Percentiles rank a stretch among this genome's conserved stretches.
Conservation (phyloP, 92 coral and sea anemone genomes). For the Paragorgia papillata region DNA sequence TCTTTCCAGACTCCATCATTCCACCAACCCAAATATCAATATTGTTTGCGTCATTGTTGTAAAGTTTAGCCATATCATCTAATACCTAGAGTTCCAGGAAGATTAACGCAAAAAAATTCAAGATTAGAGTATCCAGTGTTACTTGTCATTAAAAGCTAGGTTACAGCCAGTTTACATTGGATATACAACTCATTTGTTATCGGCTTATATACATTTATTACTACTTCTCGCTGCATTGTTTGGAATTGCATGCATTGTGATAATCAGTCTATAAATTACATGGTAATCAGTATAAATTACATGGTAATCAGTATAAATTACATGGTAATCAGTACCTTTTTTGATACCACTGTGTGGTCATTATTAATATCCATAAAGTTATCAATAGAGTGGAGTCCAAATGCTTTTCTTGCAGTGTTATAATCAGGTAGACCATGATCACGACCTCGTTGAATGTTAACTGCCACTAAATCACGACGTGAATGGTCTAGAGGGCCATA, state of each 20-base stretch:
- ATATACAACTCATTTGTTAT: too few species aligned
- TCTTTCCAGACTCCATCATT: conserved; percentile 16
- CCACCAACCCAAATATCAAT: conserved; percentile 42
- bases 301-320: too few species aligned
- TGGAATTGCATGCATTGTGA: too few species aligned
- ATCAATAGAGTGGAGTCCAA: not conserved
- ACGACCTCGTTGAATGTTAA: conserved; percentile 34
- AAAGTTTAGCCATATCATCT: not conserved
- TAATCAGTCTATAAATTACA: too few species aligned
- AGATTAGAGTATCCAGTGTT: too few species aligned
- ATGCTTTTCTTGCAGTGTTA: conserved; percentile 26
- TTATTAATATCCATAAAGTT: conserved; percentile 12
- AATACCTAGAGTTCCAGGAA: conserved; percentile 5
- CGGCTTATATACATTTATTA: too few species aligned
- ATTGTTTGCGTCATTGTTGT: not conserved
- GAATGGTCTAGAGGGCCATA: conserved; percentile 27
- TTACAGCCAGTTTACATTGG: too few species aligned
- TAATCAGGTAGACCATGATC: conserved; percentile 45
- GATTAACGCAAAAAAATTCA: too few species aligned
- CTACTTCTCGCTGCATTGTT: too few species aligned
- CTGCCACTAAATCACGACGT: conserved; percentile 29
- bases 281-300: too few species aligned
- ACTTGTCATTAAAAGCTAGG: too few species aligned
- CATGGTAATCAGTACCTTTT: too few species aligned
- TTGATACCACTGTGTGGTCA: not conserved